Base-by-base conservation (phyloP, 2,797 vertebrate genomes). In the Enteromius thamalakanensis region DNA sequence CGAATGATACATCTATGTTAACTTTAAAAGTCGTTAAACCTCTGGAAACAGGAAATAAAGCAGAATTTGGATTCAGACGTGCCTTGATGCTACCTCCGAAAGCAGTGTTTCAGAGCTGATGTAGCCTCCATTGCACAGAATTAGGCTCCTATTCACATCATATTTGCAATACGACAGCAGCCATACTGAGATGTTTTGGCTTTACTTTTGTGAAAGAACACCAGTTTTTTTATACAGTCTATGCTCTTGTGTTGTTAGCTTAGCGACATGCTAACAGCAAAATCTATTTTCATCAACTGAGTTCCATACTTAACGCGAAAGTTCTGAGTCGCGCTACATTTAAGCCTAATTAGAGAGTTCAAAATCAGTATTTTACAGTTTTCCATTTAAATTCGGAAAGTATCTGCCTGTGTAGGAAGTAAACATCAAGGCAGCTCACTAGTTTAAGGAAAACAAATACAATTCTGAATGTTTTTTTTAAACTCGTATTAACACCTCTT, bases 201-300 rank as follows among this genome's bases (percentile, higher is more conserved):
- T 58, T 58, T n/a, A 12, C 55, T 58, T 58, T 58, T 58, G 53
- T 11, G n/a, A 9, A 21, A 21, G 51, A 7, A 21, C n/a, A 3
- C 21, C 19, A 34, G 3, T 53, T 21, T 53, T 53, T 23, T 11
- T 40, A 40, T 9, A 9, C 53, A 11, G 10, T 11, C 55, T 58
- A 23, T 58, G 55, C 32, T 34, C 1, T 42, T 42, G 74, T 42
- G 12, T 76, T 60, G n/a, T 17, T 76, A 60, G 74, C 34, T 40
- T 76, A 76, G 74, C 53, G 26, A 37, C n/a, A 76, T 76, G 53
- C 53, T 76, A 76, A 76, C 37, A 1, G 3, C 12, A 60, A 60
- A 76, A 21, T 42, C 26, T 51, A 11, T 32, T 72, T 17, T 4
- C 19, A 72, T 72, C 70, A 60, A 37, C 55, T 9, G 74, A 76